A percentile compares a stretch with the other conserved stretches of the same genome.
phyloP scores from a whole-genome alignment of 2,888 invertebrate genomes.

The Phengaris arion region DNA sequence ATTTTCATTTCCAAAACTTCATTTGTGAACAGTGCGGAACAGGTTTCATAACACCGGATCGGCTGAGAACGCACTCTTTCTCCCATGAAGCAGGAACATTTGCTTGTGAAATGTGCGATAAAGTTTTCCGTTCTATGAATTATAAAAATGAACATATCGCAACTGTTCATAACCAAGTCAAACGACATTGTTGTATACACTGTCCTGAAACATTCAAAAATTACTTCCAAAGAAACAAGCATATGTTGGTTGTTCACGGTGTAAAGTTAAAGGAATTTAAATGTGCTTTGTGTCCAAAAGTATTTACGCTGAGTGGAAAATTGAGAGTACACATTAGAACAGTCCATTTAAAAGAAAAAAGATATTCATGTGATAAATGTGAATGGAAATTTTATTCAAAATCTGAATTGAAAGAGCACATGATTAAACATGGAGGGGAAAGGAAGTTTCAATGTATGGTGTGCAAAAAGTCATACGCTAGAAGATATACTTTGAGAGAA shows the following conservation, averaged over 20 bases:
- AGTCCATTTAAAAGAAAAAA: slow-evolving; percentile 68
- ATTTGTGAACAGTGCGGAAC: slow-evolving; percentile 70
- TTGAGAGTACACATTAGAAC: slow-evolving; percentile 60
- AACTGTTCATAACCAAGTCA: slow-evolving; percentile 68
- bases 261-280: slow-evolving; percentile 67
- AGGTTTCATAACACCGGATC: slow-evolving; percentile 65
- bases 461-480: slow-evolving; percentile 74
- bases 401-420: slow-evolving; percentile 76
- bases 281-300: slow-evolving; percentile 63
- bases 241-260: slow-evolving; percentile 59
- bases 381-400: slow-evolving; percentile 78
- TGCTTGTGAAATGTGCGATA: slow-evolving; percentile 70
- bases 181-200: slow-evolving; percentile 65
- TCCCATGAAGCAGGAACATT: slow-evolving; percentile 63
- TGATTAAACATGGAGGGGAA: slow-evolving; percentile 75
- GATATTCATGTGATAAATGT: slow-evolving; percentile 70
- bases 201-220: slow-evolving; percentile 66
- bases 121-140: slow-evolving; percentile 70
- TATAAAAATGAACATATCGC: slow-evolving; percentile 72
- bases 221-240: slow-evolving; percentile 70
- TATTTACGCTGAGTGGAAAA: slow-evolving; percentile 64
- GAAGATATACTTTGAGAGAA: slow-evolving; percentile 65
- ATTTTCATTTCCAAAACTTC: slow-evolving; percentile 67
- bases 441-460: slow-evolving; percentile 70
- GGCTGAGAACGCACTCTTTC: slow-evolving; percentile 60